A percentile compares a stretch with the other conserved stretches of the same genome.
These are phyloP conservation scores for Cephus pygmeus DNA, from an alignment of 2,888 invertebrate species.

Conservation along the genomic window DNA sequence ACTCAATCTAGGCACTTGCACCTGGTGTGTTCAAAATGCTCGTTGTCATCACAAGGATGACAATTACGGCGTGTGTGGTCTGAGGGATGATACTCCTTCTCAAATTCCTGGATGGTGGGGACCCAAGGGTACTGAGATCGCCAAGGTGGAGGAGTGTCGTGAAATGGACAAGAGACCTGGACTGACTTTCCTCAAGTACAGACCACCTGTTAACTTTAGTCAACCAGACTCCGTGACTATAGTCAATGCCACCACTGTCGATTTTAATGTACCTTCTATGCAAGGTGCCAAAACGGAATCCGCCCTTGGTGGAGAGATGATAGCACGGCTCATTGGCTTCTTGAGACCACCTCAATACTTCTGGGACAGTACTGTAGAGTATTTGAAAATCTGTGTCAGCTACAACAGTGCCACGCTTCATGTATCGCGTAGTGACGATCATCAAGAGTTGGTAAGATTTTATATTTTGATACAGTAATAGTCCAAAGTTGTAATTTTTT, in stretches of 20 bases:
- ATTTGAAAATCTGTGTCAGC: constrained; percentile 82
- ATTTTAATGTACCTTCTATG: constrained; percentile 80
- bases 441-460: constrained; percentile 47
- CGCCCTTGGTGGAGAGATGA: constrained; percentile 77
- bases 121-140: constrained; percentile 80
- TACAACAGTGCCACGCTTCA: constrained; percentile 78
- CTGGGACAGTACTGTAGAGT: constrained; percentile 77
- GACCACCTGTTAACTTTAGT: constrained; percentile 86
- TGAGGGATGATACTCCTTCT: constrained; percentile 81
- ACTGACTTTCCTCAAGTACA: constrained; percentile 87
- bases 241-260: constrained; percentile 85
- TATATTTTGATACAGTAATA: constrained; percentile 11
- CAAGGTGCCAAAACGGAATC: constrained; percentile 76
- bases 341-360: constrained; percentile 78
- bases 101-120: constrained; percentile 94
- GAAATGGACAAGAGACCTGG: constrained; percentile 85
- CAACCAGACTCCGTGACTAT: constrained; percentile 91
- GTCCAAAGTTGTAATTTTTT: neutral
- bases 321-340: constrained; percentile 83
- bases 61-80: constrained; percentile 84
- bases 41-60: constrained; percentile 89
- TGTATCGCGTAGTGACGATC: constrained; percentile 53
- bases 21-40: constrained; percentile 95
- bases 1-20: constrained; percentile 82
- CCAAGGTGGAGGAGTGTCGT: constrained; percentile 81